Conservation (phyloP, 2,113 vertebrate species). For the Polyodon spathula region DNA sequence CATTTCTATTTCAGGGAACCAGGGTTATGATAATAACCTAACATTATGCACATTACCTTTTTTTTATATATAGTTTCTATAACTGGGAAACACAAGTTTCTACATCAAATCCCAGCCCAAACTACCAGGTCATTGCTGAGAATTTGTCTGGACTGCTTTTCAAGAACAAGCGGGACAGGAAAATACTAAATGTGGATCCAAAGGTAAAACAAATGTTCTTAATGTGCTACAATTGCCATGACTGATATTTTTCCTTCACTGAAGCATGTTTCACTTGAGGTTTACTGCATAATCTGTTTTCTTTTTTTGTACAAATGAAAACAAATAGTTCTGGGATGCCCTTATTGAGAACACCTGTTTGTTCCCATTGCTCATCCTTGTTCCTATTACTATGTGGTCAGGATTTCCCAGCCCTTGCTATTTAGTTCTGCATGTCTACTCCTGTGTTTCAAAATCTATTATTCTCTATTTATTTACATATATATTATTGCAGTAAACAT, state of each 20-base stretch:
- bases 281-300: conserved; percentile 5
- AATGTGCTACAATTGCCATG: conserved; percentile 7
- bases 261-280: background rate
- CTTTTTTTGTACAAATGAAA: conserved; percentile 10
- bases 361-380: conserved; percentile 17
- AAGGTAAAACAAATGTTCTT: conserved; percentile 43
- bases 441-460: background rate
- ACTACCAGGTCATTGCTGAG: conserved; percentile 72
- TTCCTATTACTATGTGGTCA: background rate
- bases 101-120: conserved; percentile 58
- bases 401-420: background rate
- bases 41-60: background rate
- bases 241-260: background rate
- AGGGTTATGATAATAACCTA: no score
- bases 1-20: no score
- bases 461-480: conserved; percentile 12
- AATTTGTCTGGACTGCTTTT: conserved; percentile 67
- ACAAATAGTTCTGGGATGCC: no score
- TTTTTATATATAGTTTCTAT: conserved; percentile 60
- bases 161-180: conserved; percentile 63
- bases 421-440: background rate
- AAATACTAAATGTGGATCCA: conserved; percentile 71
- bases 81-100: conserved; percentile 69
- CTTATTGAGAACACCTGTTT: conserved; percentile 28
- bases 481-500: background rate